phyloP scores from a whole-genome alignment of 2,113 vertebrate species.

The Candoia aspera region DNA sequence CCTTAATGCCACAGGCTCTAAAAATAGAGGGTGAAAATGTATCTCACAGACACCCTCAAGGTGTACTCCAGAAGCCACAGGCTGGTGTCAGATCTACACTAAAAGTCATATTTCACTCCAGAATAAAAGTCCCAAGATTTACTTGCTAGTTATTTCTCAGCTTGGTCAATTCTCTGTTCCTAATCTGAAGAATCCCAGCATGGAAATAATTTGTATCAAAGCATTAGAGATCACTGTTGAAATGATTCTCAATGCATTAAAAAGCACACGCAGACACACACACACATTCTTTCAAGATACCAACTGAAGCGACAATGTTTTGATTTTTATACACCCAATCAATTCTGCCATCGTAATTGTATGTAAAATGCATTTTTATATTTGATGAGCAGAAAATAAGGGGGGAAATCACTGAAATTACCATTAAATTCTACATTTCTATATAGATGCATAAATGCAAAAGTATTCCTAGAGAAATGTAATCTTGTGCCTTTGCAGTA shows the following conservation, averaged over 20 bases:
- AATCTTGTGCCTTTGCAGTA: too few species aligned
- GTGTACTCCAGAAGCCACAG: too few species aligned
- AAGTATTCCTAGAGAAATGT: constrained; percentile 24
- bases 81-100: not conserved
- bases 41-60: too few species aligned
- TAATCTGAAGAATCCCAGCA: not conserved
- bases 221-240: not conserved
- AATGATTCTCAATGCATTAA: not conserved
- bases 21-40: not conserved
- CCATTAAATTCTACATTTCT: constrained; percentile 45
- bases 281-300: not conserved
- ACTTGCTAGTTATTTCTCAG: not conserved
- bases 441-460: constrained; percentile 50
- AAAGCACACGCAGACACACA: not conserved
- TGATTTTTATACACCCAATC: not conserved
- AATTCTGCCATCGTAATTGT: constrained; percentile 37
- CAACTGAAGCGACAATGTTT: constrained; percentile 20
- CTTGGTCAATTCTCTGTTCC: not conserved
- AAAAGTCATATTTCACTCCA: not conserved
- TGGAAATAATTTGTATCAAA: not conserved
- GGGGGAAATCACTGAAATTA: constrained; percentile 46
- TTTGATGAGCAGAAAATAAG: constrained; percentile 45
- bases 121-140: not conserved
- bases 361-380: not conserved
- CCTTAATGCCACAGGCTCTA: not conserved